Base-by-base conservation (phyloP, 1,140 invertebrate genomes). In the Sipha flava region DNA sequence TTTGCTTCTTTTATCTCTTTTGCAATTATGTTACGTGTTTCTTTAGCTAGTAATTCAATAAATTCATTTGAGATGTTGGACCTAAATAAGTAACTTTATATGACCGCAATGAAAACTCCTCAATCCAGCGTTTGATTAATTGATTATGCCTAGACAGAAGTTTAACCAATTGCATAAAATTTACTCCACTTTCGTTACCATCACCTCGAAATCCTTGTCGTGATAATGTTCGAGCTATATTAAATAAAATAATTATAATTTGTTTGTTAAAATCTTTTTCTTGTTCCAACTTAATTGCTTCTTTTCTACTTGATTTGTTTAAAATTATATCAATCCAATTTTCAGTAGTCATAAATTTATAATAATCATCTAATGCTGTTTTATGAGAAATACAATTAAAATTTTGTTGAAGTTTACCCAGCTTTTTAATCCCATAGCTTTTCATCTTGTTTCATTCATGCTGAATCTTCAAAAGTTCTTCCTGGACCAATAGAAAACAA, bases 51-150 rank as follows among this genome's bases (percentile, higher is more conserved):
- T 43, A 79, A 43, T n/a, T 62, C 18, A 79, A 79, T 59, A 16
- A 79, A 64, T 31, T 79, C 75, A 54, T 77, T 77, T 77, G 49
- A 16, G 72, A 77, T 31, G 4, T 34, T 14, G 16, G 49, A 54
- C 72, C 52, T 34, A 77, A 21, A 57, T 77, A 77, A 29, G 47
- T 54, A 54, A n/a, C 21, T 26, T 49, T n/a, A 73, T 73, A 47
- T 54, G 21, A 14, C 18, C 72, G 14, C 18, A 52, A 26, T 2
- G 9, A 26, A 52, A 1, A 54, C 6, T 77, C 47, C 3, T 52
- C n/a, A 6, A 77, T 12, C 72, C 49, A 77, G 1, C 18, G 9
- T 18, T 77, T 77, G 18, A 77, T 49, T 26, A 57, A 29, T 54
- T 47, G 49, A 34, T 31, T 45, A 54, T 77, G 72, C 6, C 47